Evolutionary conservation across 2,888 invertebrate species (phyloP).

Genomic region (Xanthia togata): DNA sequence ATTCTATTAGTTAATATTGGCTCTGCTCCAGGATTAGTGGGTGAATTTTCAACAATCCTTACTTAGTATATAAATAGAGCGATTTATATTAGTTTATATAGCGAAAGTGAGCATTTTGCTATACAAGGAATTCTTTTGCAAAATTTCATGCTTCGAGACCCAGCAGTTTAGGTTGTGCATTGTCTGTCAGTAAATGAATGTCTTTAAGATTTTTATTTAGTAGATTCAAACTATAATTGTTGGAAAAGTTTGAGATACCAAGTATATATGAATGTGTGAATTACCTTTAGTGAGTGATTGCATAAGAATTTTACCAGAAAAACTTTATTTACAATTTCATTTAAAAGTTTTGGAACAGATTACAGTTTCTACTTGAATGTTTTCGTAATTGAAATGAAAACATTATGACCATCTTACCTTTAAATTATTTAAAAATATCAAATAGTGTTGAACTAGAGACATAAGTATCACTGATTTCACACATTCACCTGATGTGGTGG

Average conservation of each 20-base stretch:
- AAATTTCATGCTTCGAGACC: not conserved
- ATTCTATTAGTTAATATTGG: too few relatives aligned
- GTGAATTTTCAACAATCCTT: not conserved
- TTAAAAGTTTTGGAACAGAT: constrained; percentile 37
- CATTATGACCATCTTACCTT: constrained; percentile 73
- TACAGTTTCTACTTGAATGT: constrained; percentile 42
- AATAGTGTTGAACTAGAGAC: constrained; percentile 52
- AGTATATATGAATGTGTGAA: not conserved
- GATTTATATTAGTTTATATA: too few relatives aligned
- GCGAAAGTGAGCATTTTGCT: too few relatives aligned
- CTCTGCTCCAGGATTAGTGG: too few relatives aligned
- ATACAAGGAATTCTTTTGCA: not conserved
- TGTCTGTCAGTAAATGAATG: not conserved
- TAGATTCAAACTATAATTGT: not conserved
- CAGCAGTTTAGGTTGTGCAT: not conserved
- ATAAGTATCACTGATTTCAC: constrained; percentile 46
- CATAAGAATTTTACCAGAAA: not conserved
- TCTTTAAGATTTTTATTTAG: not conserved
- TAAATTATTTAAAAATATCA: constrained; percentile 40
- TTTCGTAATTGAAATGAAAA: constrained; percentile 64
- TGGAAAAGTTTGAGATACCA: not conserved
- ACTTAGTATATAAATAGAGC: too few relatives aligned
- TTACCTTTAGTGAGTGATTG: not conserved
- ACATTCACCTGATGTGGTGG: constrained; percentile 34
- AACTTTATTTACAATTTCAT: constrained; percentile 17